Evolutionary conservation across 1,140 invertebrate genomes (phyloP).

Genomic region (Geopemphigus sp.): DNA sequence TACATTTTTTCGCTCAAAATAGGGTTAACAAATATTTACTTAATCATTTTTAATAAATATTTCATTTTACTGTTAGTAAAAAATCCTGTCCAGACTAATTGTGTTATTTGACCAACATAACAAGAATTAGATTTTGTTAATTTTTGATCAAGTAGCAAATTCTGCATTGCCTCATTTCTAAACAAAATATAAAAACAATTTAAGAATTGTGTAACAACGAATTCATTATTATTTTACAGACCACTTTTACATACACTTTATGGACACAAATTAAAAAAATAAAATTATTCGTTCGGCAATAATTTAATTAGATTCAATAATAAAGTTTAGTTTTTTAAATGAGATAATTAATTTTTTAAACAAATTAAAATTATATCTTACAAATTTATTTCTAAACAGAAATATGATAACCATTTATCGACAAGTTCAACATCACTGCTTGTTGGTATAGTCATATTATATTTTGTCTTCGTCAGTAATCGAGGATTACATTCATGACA

Average conservation of each 20-base stretch:
- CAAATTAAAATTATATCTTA: not conserved
- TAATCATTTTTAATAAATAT: conserved; percentile 2
- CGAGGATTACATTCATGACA: conserved; percentile 31
- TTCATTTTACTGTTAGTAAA: conserved; percentile 26
- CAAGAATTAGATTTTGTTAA: conserved; percentile 37
- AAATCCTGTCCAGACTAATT: conserved; percentile 35
- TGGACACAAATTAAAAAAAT: too few species aligned
- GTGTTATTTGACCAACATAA: conserved; percentile 29
- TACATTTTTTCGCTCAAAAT: not conserved
- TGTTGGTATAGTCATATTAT: conserved; percentile 35
- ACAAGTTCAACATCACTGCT: not conserved
- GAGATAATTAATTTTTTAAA: not conserved
- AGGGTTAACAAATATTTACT: not conserved
- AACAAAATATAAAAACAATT: not conserved
- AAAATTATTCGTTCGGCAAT: too few species aligned
- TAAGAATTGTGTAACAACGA: too few species aligned
- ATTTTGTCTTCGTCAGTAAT: conserved; percentile 13
- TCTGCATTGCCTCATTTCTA: not conserved
- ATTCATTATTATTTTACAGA: too few species aligned
- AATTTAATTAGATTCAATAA: too few species aligned
- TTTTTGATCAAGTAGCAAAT: conserved; percentile 23
- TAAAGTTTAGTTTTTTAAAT: too few species aligned
- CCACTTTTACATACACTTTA: too few species aligned
- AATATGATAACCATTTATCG: conserved; percentile 43
- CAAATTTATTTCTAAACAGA: conserved; percentile 25